phyloP scores from a whole-genome alignment of 1,140 invertebrate genomes.

The Liolophura sinensis region DNA sequence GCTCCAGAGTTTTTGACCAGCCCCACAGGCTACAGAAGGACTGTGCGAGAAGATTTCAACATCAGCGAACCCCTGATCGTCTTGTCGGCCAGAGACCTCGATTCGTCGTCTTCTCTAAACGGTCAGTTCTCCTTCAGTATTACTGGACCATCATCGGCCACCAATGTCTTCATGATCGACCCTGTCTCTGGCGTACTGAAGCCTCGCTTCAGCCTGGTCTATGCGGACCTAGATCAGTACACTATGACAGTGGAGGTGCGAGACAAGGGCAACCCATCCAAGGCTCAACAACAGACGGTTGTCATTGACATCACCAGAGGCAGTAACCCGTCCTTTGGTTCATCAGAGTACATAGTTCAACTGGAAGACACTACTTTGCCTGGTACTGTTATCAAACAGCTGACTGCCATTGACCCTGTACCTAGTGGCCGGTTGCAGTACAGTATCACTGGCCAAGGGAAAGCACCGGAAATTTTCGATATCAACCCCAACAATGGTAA shows the following conservation, averaged over 20 bases:
- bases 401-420: slow-evolving; percentile 22
- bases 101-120: slow-evolving; percentile 17
- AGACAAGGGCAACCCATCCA: too few species aligned
- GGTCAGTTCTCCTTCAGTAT: slow-evolving; percentile 29
- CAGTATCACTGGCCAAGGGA: slow-evolving; percentile 29
- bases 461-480: slow-evolving; percentile 25
- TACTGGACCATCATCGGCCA: slow-evolving; percentile 17
- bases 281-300: too few species aligned
- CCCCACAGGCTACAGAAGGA: slow-evolving; percentile 21
- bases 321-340: slow-evolving; percentile 19
- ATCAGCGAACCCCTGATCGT: slow-evolving; percentile 18
- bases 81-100: slow-evolving; percentile 26
- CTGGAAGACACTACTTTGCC: slow-evolving; percentile 17
- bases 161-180: slow-evolving; percentile 28
- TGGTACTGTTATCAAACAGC: slow-evolving; percentile 12
- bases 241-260: too few species aligned
- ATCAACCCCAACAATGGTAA: slow-evolving; percentile 19
- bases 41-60: slow-evolving; percentile 16
- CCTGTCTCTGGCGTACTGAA: slow-evolving; percentile 11
- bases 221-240: too few species aligned
- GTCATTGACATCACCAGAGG: slow-evolving; percentile 5
- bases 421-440: slow-evolving; percentile 23
- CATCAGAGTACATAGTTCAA: slow-evolving; percentile 18
- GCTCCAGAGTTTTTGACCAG: slow-evolving; percentile 27
- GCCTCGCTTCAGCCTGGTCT: too few species aligned